phyloP scores from a whole-genome alignment of 2,113 vertebrate species.

The Hypomesus transpacificus region DNA sequence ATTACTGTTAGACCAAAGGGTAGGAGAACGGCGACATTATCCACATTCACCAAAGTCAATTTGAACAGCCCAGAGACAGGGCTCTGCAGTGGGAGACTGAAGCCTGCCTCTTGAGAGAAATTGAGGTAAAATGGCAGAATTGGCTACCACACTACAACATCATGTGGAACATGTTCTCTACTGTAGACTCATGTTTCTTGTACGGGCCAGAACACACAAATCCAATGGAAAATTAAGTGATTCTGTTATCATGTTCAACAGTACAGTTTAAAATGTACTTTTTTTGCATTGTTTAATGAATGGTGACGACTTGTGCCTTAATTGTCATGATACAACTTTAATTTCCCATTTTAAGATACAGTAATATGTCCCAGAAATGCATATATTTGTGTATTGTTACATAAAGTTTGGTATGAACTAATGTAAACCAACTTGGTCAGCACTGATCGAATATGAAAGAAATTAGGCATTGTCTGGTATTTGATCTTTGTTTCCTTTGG shows the following conservation, averaged over 20 bases:
- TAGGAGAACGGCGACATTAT: background rate
- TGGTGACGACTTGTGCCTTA: conserved; percentile 40
- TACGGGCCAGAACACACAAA: conserved; percentile 1
- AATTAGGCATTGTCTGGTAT: conserved; percentile 5
- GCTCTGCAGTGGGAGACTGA: background rate
- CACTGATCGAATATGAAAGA: conserved; percentile 9
- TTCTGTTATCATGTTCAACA: background rate
- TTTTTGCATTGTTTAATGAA: background rate
- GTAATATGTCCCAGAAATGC: too few species aligned
- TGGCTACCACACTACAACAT: conserved; percentile 1
- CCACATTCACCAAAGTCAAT: background rate
- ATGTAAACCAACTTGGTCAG: background rate
- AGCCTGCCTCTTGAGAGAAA: too few species aligned
- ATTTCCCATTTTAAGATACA: background rate
- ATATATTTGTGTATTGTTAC: too few species aligned
- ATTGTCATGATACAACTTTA: background rate
- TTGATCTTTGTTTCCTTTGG: background rate
- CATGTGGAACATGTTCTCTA: background rate
- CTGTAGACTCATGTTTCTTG: background rate
- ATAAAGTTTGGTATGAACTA: background rate
- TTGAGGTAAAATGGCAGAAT: too few species aligned
- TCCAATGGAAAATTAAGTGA: background rate
- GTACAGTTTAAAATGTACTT: background rate
- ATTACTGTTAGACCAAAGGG: background rate
- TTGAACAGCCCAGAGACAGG: conserved; percentile 1